These are phyloP conservation scores for Meiosimyza decipiens DNA, from an alignment of 2,888 invertebrate genomes.

Conservation along the genomic window DNA sequence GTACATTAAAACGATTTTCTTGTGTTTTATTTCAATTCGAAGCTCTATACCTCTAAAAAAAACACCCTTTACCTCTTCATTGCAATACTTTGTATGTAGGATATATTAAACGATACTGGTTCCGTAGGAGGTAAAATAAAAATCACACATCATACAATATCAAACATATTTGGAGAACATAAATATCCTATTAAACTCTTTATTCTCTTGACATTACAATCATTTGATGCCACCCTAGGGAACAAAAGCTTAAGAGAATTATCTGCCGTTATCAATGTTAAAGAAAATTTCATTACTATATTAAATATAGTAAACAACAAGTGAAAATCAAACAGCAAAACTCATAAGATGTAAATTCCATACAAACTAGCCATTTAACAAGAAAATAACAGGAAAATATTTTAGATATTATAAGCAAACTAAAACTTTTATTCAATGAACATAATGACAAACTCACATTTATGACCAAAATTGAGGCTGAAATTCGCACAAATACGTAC, in stretches of 20 bases:
- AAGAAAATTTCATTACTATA: no score
- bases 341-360: no score
- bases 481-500: no score
- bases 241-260: conserved; percentile 36
- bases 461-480: conserved; percentile 27
- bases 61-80: no score
- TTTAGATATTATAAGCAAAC: no score
- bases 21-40: no score
- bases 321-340: no score
- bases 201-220: conserved; percentile 11
- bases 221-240: conserved; percentile 36
- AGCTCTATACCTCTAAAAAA: no score
- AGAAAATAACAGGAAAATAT: no score
- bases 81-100: not conserved
- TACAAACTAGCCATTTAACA: no score
- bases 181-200: not conserved
- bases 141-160: not conserved
- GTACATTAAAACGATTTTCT: no score
- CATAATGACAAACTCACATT: conserved; percentile 37
- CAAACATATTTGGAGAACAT: not conserved
- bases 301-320: no score
- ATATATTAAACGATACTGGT: not conserved
- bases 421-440: conserved; percentile 18
- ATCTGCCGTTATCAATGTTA: not conserved
- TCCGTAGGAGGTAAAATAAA: not conserved